Base-by-base conservation (phyloP, 2,797 vertebrate genomes). In the Leptatherina wallacei region DNA sequence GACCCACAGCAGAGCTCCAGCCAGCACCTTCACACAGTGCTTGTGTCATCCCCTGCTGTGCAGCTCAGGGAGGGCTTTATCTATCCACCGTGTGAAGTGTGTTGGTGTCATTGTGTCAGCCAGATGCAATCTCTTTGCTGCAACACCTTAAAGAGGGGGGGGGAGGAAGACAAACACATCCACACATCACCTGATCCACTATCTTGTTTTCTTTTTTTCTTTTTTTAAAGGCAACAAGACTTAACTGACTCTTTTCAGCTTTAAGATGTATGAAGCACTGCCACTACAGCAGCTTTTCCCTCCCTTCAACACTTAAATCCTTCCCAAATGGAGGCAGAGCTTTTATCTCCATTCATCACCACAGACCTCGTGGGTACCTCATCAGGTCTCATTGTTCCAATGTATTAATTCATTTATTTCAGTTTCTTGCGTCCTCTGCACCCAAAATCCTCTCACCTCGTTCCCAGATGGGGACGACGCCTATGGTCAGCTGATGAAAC, bases 401-500 rank as follows among this genome's bases (percentile, higher is more conserved):
- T 54, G 60, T 27, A 18, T 54, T 62, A 36, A 24, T 68, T 61
- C 65, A 54, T 62, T 58, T 51, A 60, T 35, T 32, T 27, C 32
- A 24, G 71, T 59, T 67, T 18, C 58, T 44, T 33, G 14, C 56
- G 33, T 49, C 36, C 54, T 32, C 24, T 22, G 49, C 36, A 22
- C 18, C 30, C 10, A 20, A 40, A 44, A 55, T 36, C 44, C 29
- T 16, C 61, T 67, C 78, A 76, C 76, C 76, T 78, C 13, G 0
- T 65, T 30, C 63, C 49, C 71, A 63, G 24, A 76, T 29, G 5
- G 51, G 32, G 78, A 86, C 80, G 58, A 82, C 84, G 82, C 87
- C 84, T 85, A 65, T 51, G 70, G 44, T 65, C 78, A 71, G 85
- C 80, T 89, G 89, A 91, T 85, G 85, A 90, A 86, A 89, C 80